These are phyloP conservation scores for Seira ritae DNA, from an alignment of 2,888 invertebrate genomes.

Conservation along the genomic window DNA sequence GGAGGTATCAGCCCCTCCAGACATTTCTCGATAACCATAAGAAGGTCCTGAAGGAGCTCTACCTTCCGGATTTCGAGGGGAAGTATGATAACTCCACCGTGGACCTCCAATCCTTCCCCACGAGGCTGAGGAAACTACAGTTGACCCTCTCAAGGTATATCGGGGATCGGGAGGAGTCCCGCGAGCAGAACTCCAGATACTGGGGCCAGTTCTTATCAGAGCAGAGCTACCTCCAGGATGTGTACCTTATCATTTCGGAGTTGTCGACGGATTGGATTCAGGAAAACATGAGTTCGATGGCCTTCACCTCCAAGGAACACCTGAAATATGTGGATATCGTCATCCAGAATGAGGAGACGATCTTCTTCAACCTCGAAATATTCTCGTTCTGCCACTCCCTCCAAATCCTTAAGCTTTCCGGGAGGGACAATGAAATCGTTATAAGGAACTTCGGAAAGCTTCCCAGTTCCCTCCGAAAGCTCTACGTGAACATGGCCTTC, in stretches of 20 bases:
- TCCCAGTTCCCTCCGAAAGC: conserved; percentile 41
- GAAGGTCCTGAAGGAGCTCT: conserved; percentile 39
- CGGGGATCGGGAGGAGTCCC: conserved; percentile 50
- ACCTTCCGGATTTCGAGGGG: conserved; percentile 60
- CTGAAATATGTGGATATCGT: conserved; percentile 34
- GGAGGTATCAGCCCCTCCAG: conserved; percentile 55
- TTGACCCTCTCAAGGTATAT: conserved; percentile 20
- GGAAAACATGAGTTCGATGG: neutral
- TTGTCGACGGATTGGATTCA: conserved; percentile 31
- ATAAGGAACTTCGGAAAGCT: conserved; percentile 49
- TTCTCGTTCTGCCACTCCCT: conserved; percentile 53
- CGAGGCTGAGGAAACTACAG: conserved; percentile 38
- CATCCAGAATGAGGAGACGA: conserved; percentile 32
- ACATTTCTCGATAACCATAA: conserved; percentile 48
- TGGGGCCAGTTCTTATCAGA: conserved; percentile 42
- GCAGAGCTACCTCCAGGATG: conserved; percentile 34
- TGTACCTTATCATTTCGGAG: conserved; percentile 31
- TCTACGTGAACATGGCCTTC: conserved; percentile 34
- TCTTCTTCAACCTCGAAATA: conserved; percentile 40
- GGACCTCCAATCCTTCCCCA: conserved; percentile 15
- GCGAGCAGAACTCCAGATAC: conserved; percentile 30
- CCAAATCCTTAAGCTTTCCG: conserved; percentile 38
- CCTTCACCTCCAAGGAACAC: conserved; percentile 27
- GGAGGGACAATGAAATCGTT: conserved; percentile 27
- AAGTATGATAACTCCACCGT: conserved; percentile 22